Base-by-base conservation (phyloP, 2,113 vertebrate species). In the Pachycephala philippinensis region DNA sequence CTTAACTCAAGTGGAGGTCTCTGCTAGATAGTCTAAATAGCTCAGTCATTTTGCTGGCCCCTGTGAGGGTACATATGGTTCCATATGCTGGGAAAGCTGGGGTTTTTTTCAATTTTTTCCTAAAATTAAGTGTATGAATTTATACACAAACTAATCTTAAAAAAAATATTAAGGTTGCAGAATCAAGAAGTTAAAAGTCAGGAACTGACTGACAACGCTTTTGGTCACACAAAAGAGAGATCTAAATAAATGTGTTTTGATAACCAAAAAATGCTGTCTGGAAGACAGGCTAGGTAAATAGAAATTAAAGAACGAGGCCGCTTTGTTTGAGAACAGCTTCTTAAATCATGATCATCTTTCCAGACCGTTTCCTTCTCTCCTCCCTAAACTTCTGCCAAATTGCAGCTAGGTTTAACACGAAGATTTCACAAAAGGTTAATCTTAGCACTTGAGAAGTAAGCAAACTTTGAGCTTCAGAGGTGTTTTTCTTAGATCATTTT, bases 201-300 rank as follows among this genome's bases (percentile, higher is more conserved):
- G 52, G 49, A 90, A 84, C 35, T 84, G 84, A 7, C 31, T 92
- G 76, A 94, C 69, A 84, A 71, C 28, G 30, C n/a, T 78, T 61
- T 91, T 39, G 61, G 50, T 84, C 57, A 57, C n/a, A 72, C 70
- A 56, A 81, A 84, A 81, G 56, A 87, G 74, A 87, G 45, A 75
- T n/a, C 27, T 78, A 91, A 82, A 86, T 92, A 84, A 79, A 85
- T 31, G 49, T 89, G 69, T 37, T 94, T 79, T 91, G 49, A 84
- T 78, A 84, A 70, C 49, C 40, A 82, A 79, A 82, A 95, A 84
- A 42, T 37, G 18, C 6, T 81, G 9, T 75, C 74, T 57, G 53
- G 57, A 84, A 82, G 89, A 89, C 81, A 91, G 50, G 57, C 28
- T 87, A 87, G 61, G 60, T 85, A 93, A 95, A 94, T 22, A 96